Evolutionary conservation across 2,888 invertebrate species (phyloP).

Genomic region (Diarsia dahlii): DNA sequence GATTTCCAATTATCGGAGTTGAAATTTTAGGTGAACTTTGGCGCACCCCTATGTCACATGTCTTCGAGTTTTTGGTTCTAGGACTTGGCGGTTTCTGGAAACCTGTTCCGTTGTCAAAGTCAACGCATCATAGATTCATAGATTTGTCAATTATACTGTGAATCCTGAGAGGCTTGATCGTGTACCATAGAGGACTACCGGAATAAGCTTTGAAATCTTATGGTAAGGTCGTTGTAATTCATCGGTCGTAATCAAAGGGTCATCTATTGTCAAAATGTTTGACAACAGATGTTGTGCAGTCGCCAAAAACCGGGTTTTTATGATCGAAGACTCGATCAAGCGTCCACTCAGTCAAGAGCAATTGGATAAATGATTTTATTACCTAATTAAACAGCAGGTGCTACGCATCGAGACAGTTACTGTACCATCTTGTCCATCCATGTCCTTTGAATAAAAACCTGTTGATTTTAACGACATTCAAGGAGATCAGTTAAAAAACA

Average conservation of each 20-base stretch:
- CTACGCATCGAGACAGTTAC: neutral
- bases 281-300: neutral
- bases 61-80: too few species aligned
- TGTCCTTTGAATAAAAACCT: conserved; percentile 17
- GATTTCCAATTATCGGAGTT: too few species aligned
- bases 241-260: neutral
- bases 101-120: neutral
- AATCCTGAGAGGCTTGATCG: neutral
- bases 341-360: neutral
- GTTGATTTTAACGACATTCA: conserved; percentile 23
- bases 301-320: neutral
- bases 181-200: neutral
- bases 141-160: neutral
- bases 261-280: too few species aligned
- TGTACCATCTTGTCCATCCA: neutral
- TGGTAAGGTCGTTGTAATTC: neutral
- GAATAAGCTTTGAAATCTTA: neutral
- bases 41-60: too few species aligned
- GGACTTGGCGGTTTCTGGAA: neutral
- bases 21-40: too few species aligned
- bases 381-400: conserved; percentile 22
- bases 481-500: neutral
- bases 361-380: neutral
- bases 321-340: neutral
- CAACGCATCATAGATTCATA: neutral